These are phyloP conservation scores for Sebastiscus tertius DNA, from an alignment of 2,797 vertebrate genomes.

Conservation along the genomic window DNA sequence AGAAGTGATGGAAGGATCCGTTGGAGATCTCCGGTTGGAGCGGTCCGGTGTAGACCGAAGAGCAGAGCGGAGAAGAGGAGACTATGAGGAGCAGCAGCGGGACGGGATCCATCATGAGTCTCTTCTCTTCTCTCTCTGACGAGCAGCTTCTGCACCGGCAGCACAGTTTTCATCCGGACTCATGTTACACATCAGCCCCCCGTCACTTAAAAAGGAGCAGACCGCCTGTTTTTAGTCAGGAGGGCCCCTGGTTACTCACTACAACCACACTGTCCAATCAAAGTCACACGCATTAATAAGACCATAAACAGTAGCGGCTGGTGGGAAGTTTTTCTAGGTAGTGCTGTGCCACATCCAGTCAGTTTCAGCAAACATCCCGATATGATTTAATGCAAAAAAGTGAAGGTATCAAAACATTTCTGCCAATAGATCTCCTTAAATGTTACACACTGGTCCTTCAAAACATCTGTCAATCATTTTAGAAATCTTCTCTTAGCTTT, in stretches of 20 bases:
- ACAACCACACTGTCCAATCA: no score
- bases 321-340: no score
- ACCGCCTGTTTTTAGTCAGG: conserved; percentile 12
- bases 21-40: conserved; percentile 96
- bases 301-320: no score
- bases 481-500: background rate
- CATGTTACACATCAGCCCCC: conserved; percentile 72
- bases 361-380: no score
- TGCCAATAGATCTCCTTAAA: no score
- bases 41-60: conserved; percentile 87
- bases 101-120: conserved; percentile 77
- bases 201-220: conserved; percentile 72
- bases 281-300: no score
- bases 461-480: background rate
- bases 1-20: conserved; percentile 96
- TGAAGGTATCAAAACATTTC: no score
- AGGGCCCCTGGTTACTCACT: no score
- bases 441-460: no score
- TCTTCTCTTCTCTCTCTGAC: conserved; percentile 41
- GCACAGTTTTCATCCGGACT: conserved; percentile 67
- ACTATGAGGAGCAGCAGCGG: conserved; percentile 78
- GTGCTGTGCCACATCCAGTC: no score
- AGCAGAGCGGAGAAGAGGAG: conserved; percentile 69
- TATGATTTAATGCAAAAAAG: no score
- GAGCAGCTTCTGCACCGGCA: conserved; percentile 57